A percentile compares a stretch with the other conserved stretches of the same genome.
Conservation (phyloP, 1,140 invertebrate species). For the Listronotus oregonensis region DNA sequence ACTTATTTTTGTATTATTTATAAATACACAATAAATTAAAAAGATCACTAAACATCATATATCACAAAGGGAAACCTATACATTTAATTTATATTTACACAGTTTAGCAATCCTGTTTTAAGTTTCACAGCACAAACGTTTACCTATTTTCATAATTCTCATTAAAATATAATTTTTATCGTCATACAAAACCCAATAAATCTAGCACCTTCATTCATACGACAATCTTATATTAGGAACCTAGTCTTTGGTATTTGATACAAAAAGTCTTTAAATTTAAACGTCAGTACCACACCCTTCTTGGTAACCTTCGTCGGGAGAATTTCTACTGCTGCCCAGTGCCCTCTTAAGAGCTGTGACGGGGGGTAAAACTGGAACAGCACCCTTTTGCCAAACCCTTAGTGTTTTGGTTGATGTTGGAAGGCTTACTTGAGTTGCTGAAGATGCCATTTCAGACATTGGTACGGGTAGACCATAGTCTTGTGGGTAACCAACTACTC, state of each 20-base stretch:
- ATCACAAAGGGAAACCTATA: constrained; percentile 30
- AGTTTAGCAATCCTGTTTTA: constrained; percentile 9
- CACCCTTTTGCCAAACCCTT: constrained; percentile 82
- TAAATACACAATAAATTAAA: constrained; percentile 23
- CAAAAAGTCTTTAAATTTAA: constrained; percentile 56
- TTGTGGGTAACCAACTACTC: constrained; percentile 66
- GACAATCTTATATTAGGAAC: constrained; percentile 41
- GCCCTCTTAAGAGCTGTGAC: constrained; percentile 80
- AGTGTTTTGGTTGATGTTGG: constrained; percentile 73
- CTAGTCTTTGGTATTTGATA: constrained; percentile 47
- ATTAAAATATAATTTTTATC: constrained; percentile 5
- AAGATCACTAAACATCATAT: constrained; percentile 30
- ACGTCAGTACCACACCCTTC: constrained; percentile 91
- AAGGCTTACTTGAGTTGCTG: constrained; percentile 48
- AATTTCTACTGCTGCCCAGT: constrained; percentile 77
- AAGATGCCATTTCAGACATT: constrained; percentile 42
- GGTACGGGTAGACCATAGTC: constrained; percentile 78
- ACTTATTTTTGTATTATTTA: constrained; percentile 7
- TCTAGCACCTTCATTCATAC: constrained; percentile 27
- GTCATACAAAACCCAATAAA: constrained; percentile 9
- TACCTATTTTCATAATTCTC: constrained; percentile 8
- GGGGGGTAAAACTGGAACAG: constrained; percentile 78
- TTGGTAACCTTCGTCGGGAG: constrained; percentile 88
- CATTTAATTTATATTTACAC: constrained; percentile 13
- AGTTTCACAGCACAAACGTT: constrained; percentile 41